Conservation (phyloP, 2,888 invertebrate genomes). For the Arge pagana region DNA sequence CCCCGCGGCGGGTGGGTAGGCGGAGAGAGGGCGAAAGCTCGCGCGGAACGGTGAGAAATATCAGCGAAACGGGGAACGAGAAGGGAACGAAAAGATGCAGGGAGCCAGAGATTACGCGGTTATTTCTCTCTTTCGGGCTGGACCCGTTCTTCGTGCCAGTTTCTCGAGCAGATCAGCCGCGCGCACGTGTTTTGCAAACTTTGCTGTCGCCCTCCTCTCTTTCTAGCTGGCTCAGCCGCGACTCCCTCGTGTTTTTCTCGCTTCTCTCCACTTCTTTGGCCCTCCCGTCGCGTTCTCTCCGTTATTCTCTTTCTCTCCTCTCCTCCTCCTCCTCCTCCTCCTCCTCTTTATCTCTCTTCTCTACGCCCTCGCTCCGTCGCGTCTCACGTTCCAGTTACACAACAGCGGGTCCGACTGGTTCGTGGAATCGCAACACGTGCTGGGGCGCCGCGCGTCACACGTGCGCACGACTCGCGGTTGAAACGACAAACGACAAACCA, state of each 20-base stretch:
- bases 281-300: not conserved
- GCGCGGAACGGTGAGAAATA: no score
- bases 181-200: constrained; percentile 21
- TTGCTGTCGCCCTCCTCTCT: constrained; percentile 12
- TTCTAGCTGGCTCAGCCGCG: constrained; percentile 19
- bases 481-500: no score
- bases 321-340: not conserved
- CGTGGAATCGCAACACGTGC: constrained; percentile 22
- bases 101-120: constrained; percentile 11
- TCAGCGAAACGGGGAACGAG: no score
- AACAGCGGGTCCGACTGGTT: constrained; percentile 21
- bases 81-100: constrained; percentile 5
- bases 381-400: constrained; percentile 23
- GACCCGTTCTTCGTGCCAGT: constrained; percentile 13
- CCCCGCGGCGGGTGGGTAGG: no score
- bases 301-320: not conserved
- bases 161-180: constrained; percentile 2
- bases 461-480: no score
- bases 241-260: not conserved
- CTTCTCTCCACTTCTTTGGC: not conserved
- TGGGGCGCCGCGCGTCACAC: constrained; percentile 16
- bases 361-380: constrained; percentile 11
- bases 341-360: not conserved
- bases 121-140: not conserved
- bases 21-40: no score